Conservation (phyloP, 2,113 vertebrate genomes). For the Antechinus flavipes region DNA sequence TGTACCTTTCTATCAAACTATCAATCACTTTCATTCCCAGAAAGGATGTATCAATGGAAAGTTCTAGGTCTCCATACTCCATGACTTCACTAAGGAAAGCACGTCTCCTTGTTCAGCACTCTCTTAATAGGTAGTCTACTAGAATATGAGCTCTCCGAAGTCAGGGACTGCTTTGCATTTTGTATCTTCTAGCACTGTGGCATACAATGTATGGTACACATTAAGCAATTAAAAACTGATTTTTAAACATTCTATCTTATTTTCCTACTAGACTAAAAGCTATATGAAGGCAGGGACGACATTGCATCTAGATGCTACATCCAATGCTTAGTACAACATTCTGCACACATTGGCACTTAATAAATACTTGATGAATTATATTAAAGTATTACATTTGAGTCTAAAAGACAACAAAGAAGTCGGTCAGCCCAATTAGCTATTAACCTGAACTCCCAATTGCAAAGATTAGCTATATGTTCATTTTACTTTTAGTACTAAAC, state of each 20-base stretch:
- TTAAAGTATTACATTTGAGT: neutral
- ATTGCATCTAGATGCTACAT: neutral
- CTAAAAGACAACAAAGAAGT: neutral
- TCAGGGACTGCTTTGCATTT: neutral
- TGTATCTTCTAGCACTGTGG: neutral
- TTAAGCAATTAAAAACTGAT: neutral
- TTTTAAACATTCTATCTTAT: neutral
- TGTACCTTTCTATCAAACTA: neutral
- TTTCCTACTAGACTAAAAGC: neutral
- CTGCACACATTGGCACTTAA: neutral
- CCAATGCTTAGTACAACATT: neutral
- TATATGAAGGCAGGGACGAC: neutral
- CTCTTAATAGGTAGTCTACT: neutral
- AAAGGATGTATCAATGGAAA: neutral
- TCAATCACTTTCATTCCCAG: neutral
- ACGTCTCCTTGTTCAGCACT: neutral
- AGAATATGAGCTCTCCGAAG: neutral
- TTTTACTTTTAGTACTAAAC: neutral
- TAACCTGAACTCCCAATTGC: neutral
- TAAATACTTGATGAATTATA: neutral
- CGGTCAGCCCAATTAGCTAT: neutral
- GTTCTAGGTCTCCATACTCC: neutral
- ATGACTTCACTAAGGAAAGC: neutral
- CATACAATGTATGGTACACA: neutral
- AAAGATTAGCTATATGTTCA: neutral